Evolutionary conservation across 1,140 invertebrate genomes (phyloP).

Genomic region (Aethina tumida): DNA sequence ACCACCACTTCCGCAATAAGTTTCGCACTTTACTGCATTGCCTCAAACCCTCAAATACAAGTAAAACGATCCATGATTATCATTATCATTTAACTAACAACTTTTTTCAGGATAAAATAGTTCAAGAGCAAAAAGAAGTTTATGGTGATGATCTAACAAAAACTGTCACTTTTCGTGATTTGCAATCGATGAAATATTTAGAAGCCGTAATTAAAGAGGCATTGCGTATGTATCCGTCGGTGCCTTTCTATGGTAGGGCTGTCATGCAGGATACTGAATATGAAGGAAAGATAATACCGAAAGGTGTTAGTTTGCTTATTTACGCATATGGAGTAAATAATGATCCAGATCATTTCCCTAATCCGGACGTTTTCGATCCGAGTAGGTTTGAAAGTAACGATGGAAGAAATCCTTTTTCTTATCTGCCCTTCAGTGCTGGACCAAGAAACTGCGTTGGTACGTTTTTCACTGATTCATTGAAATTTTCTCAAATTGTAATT

Average conservation of each 20-base stretch:
- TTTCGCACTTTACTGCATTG: conserved; percentile 40
- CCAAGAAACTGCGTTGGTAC: conserved; percentile 59
- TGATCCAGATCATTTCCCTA: conserved; percentile 50
- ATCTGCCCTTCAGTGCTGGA: conserved; percentile 62
- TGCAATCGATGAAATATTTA: conserved; percentile 38
- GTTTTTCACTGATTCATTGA: conserved; percentile 3
- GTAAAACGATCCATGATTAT: too few relatives aligned
- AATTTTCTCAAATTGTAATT: conserved; percentile 4
- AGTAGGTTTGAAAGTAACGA: conserved; percentile 57
- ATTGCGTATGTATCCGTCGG: conserved; percentile 39
- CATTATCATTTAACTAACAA: too few relatives aligned
- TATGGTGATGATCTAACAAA: conserved; percentile 36
- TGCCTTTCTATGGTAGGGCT: conserved; percentile 49
- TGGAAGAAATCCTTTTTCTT: conserved; percentile 42
- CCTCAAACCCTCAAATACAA: too few relatives aligned
- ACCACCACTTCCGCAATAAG: conserved; percentile 11
- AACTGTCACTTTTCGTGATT: conserved; percentile 34
- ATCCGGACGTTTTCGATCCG: conserved; percentile 67
- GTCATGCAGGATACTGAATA: conserved; percentile 38
- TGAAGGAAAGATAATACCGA: conserved; percentile 26
- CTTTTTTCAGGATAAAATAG: too few relatives aligned
- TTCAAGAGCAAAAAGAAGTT: conserved; percentile 39
- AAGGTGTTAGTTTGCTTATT: conserved; percentile 40
- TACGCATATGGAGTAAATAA: conserved; percentile 53
- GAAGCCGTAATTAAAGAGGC: conserved; percentile 40